phyloP scores from a whole-genome alignment of 2,113 vertebrate species.

The Leptobrachium leishanense region DNA sequence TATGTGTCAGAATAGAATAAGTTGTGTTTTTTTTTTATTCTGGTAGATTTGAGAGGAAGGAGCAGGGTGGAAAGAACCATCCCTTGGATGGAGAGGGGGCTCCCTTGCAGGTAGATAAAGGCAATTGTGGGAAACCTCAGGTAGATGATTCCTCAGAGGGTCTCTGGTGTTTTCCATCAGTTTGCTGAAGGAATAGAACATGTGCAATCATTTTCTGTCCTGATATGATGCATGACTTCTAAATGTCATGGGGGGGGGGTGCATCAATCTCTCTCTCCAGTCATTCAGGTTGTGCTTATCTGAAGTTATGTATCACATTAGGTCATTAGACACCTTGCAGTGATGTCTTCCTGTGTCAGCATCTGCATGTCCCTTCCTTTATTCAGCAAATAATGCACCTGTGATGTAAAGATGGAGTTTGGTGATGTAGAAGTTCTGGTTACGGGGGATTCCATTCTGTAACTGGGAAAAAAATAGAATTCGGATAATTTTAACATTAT shows the following conservation, averaged over 20 bases:
- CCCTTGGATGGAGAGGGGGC: neutral
- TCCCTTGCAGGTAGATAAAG: constrained; percentile 9
- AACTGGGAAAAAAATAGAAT: too few species aligned
- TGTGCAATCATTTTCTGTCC: too few species aligned
- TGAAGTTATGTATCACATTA: neutral
- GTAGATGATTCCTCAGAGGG: constrained; percentile 2
- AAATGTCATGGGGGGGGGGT: neutral
- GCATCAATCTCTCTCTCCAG: neutral
- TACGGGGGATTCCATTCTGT: neutral
- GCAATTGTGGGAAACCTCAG: constrained; percentile 22
- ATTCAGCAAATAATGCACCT: neutral
- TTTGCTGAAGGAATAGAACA: neutral
- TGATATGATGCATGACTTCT: neutral
- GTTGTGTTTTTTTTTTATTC: neutral
- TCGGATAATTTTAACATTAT: neutral
- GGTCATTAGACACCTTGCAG: neutral
- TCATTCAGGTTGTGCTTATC: neutral
- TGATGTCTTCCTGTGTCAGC: neutral
- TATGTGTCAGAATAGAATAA: too few species aligned
- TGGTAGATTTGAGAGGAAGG: constrained; percentile 7
- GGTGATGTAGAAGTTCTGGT: neutral
- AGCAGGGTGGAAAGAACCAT: neutral
- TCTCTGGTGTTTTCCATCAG: constrained; percentile 6
- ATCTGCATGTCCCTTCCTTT: neutral
- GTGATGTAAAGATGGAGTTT: constrained; percentile 2